Evolutionary conservation across 2,113 vertebrate species (phyloP).

Genomic region (Pavo muticus): DNA sequence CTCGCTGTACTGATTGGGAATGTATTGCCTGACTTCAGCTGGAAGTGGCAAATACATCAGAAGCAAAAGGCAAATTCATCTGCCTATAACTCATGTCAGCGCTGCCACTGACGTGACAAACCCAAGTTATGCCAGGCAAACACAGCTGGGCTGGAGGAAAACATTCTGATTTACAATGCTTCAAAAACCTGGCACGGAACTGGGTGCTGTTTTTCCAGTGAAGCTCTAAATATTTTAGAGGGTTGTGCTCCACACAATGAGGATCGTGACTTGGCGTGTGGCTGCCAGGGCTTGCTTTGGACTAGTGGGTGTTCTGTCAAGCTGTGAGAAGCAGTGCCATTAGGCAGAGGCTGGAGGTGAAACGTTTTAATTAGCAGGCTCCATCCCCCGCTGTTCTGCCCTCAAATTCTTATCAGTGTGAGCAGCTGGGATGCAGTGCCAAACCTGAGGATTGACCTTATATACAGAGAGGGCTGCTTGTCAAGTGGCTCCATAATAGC

Average conservation of each 20-base stretch:
- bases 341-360: neutral
- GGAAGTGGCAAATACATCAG: neutral
- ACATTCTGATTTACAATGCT: neutral
- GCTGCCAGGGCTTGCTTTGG: neutral
- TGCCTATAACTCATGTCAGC: neutral
- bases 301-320: neutral
- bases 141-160: neutral
- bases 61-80: neutral
- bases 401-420: neutral
- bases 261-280: fast-evolving
- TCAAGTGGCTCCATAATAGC: neutral
- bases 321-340: neutral
- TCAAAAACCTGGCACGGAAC: neutral
- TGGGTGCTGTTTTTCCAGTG: neutral
- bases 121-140: neutral
- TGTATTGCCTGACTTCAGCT: neutral
- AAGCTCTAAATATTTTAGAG: neutral
- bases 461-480: neutral
- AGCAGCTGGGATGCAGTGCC: neutral
- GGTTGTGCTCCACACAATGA: neutral
- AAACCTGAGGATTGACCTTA: neutral
- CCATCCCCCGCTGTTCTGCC: neutral
- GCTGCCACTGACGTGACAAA: neutral
- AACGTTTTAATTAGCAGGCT: neutral
- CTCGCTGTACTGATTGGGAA: neutral